Percentiles rank a stretch among this genome's conserved stretches.
Evolutionary conservation across 2,113 vertebrate species (phyloP).

Genomic region (Protomyctophum bolini): DNA sequence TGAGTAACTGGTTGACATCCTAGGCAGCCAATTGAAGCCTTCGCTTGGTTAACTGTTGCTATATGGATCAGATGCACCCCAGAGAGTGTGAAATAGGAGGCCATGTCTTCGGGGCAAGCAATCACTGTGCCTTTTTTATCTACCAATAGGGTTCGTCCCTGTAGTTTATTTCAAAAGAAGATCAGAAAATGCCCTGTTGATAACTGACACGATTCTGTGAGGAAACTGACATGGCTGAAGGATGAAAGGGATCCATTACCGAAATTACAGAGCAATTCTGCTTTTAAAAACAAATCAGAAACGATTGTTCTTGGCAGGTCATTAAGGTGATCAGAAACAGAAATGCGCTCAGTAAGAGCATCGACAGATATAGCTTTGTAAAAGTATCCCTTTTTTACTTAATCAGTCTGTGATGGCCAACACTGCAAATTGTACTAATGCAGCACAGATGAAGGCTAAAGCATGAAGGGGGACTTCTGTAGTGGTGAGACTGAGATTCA

Average conservation of each 20-base stretch:
- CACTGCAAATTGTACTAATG: too few relatives aligned
- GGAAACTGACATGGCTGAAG: background rate
- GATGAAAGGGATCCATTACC: constrained; percentile 2
- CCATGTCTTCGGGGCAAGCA: constrained; percentile 25
- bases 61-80: constrained; percentile 37
- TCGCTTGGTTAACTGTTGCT: constrained; percentile 21
- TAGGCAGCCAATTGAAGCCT: constrained; percentile 6
- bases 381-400: too few relatives aligned
- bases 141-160: constrained; percentile 25
- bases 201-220: background rate
- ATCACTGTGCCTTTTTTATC: constrained; percentile 10
- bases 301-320: background rate
- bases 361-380: too few relatives aligned
- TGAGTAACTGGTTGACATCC: constrained; percentile 73
- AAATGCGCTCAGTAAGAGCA: background rate
- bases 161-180: constrained; percentile 3
- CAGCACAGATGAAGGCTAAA: too few relatives aligned
- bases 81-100: constrained; percentile 49
- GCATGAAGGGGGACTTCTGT: too few relatives aligned
- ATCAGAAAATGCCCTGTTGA: background rate
- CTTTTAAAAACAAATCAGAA: constrained; percentile 1
- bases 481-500: too few relatives aligned
- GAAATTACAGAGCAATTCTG: background rate
- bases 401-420: too few relatives aligned
- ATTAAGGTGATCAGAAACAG: background rate